Evolutionary conservation across 2,797 vertebrate species (phyloP), one percentile per base, ranked within the genome.

Genomic region (Arctocebus calabarensis): DNA sequence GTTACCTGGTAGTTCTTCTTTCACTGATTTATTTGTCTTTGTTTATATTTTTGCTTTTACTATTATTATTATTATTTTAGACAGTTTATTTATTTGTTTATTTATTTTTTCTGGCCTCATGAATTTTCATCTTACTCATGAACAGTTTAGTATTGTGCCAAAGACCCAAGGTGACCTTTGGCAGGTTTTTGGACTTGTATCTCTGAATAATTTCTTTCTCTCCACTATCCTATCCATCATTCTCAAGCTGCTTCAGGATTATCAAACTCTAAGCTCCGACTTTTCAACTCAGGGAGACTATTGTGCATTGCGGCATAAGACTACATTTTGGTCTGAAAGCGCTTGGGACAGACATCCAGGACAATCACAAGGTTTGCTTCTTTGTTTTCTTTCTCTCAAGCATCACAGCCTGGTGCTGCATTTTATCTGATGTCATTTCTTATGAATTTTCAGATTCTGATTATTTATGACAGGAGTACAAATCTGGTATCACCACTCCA

Each of bases 351-450:
- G 61, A 74, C 90, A 59, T 83, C 57, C 40, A 75, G 55, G 37
- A 27, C 13, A 55, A 75, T 22, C 19, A 6, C 12, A 20, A 57
- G 16, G 4, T 55, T 74, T 88, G 7, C 37, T 96, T 57, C 32
- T 74, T 73, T 81, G 4, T 55, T 57, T 25, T 13, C 22, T 17
- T 78, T 55, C 29, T 61, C 70, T 45, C 32, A 79, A 14, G 27
- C n/a, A 73, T 45, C 37, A 20, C 34, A 77, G 40, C 37, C 32
- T 64, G 62, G 7, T 27, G 7, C 32, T 90, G 27, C 27, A 81
- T 86, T 97, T 97, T 84, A 86, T 79, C 52, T 64, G 22, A 62
- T 86, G 52, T 84, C 17, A 45, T 66, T 57, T 94, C 70, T 93
- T 82, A n/a, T 6, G 19, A 23, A 82, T 94, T 73, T 78, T 74